Conservation (phyloP, 2,888 invertebrate genomes). For the Megalurothrips usitatus region DNA sequence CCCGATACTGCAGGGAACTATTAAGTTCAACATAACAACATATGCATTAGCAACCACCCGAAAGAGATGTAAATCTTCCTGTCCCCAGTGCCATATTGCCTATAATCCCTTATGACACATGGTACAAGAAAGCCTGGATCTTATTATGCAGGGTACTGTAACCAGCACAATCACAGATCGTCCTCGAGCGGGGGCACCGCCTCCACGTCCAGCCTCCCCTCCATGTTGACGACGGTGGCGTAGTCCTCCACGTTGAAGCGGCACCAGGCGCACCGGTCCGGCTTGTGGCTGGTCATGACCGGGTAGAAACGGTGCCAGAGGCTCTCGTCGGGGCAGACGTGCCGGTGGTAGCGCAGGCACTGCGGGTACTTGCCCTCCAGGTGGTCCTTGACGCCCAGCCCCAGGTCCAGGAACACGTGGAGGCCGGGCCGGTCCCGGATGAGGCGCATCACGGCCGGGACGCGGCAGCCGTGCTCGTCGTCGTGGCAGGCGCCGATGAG, state of each 20-base stretch:
- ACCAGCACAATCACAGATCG: too few species aligned
- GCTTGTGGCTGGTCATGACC: not conserved
- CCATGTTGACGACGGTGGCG: not conserved
- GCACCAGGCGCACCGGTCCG: not conserved
- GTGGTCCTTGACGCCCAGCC: not conserved
- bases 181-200: too few species aligned
- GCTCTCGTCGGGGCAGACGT: slow-evolving; percentile 1
- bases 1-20: too few species aligned
- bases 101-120: too few species aligned
- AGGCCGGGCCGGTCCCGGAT: not conserved
- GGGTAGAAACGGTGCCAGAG: slow-evolving; percentile 11
- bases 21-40: too few species aligned
- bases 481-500: not conserved
- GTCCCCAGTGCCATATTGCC: too few species aligned
- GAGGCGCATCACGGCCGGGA: not conserved
- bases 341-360: not conserved
- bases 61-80: too few species aligned
- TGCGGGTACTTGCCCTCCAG: not conserved
- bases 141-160: too few species aligned
- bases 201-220: not conserved
- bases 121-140: too few species aligned
- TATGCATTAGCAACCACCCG: too few species aligned
- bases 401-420: slow-evolving; percentile 21
- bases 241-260: not conserved
- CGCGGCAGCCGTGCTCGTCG: not conserved